These are phyloP conservation scores for Vandiemenella viatica DNA, from an alignment of 2,888 invertebrate species.

Conservation along the genomic window DNA sequence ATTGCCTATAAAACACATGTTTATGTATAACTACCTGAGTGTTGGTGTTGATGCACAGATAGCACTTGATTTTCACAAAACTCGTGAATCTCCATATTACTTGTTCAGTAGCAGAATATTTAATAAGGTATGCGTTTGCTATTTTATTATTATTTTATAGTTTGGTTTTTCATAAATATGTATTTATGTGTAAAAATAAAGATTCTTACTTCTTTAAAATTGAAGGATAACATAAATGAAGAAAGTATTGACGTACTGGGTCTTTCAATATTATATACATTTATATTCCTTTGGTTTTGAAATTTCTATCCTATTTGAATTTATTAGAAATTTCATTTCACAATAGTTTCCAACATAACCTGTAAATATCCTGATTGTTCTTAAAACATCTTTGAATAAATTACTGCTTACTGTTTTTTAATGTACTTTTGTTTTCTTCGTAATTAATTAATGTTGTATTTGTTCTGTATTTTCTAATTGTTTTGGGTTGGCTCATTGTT, in stretches of 20 bases:
- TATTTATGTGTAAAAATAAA: not conserved
- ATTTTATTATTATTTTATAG: not conserved
- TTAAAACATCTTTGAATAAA: too few relatives aligned
- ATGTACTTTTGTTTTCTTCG: too few relatives aligned
- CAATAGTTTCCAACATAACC: too few relatives aligned
- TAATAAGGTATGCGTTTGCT: constrained; percentile 75
- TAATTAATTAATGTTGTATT: too few relatives aligned
- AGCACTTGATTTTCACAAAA: constrained; percentile 82
- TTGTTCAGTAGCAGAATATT: constrained; percentile 73
- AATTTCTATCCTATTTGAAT: not conserved
- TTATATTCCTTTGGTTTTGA: not conserved
- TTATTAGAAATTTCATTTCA: too few relatives aligned
- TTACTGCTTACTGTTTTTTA: too few relatives aligned
- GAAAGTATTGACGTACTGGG: too few relatives aligned
- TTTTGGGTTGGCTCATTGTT: too few relatives aligned
- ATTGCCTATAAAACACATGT: constrained; percentile 29
- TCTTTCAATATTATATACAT: too few relatives aligned
- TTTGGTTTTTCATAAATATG: constrained; percentile 1
- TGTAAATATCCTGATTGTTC: too few relatives aligned
- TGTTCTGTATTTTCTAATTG: too few relatives aligned
- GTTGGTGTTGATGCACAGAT: constrained; percentile 92
- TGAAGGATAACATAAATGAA: too few relatives aligned
- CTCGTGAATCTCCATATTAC: constrained; percentile 71
- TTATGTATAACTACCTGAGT: constrained; percentile 85
- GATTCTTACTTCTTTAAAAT: not conserved